Evolutionary conservation across 2,888 invertebrate genomes (phyloP).

Genomic region (Netelia virgata): DNA sequence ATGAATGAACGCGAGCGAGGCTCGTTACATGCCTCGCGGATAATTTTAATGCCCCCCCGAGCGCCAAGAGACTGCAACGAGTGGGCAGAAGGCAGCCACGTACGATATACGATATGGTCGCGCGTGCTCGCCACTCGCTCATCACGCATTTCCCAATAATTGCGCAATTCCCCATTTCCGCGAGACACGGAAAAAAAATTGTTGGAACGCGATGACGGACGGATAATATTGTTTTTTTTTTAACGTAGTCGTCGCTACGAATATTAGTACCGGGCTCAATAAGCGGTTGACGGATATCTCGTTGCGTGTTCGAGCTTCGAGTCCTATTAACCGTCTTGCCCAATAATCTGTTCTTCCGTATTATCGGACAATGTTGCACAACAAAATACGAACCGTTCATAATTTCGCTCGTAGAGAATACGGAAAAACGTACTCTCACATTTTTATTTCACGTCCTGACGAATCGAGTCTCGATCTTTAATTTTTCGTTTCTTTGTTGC

Average conservation of each 20-base stretch:
- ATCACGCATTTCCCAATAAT: conserved; percentile 35
- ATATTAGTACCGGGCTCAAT: conserved; percentile 11
- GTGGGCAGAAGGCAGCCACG: conserved; percentile 13
- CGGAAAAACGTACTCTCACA: background rate
- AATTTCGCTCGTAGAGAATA: too few species aligned
- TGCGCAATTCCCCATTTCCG: conserved; percentile 44
- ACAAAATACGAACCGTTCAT: background rate
- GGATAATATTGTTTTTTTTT: background rate
- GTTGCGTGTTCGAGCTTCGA: conserved; percentile 9
- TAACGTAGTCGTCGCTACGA: background rate
- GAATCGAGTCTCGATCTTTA: background rate
- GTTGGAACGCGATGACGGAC: background rate
- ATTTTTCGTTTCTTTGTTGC: conserved; percentile 60
- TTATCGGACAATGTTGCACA: background rate
- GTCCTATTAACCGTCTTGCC: background rate
- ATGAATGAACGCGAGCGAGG: conserved; percentile 51
- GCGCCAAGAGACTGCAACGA: conserved; percentile 57
- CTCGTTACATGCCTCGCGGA: conserved; percentile 15
- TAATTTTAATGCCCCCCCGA: background rate
- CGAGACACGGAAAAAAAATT: background rate
- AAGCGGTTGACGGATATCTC: conserved; percentile 5
- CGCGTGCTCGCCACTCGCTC: conserved; percentile 32
- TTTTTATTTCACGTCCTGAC: background rate
- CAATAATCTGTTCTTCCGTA: conserved; percentile 5
- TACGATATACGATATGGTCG: background rate